A percentile compares a stretch with the other conserved stretches of the same genome.
Conservation (phyloP, 2,113 vertebrate species). For the Hippocampus zosterae region DNA sequence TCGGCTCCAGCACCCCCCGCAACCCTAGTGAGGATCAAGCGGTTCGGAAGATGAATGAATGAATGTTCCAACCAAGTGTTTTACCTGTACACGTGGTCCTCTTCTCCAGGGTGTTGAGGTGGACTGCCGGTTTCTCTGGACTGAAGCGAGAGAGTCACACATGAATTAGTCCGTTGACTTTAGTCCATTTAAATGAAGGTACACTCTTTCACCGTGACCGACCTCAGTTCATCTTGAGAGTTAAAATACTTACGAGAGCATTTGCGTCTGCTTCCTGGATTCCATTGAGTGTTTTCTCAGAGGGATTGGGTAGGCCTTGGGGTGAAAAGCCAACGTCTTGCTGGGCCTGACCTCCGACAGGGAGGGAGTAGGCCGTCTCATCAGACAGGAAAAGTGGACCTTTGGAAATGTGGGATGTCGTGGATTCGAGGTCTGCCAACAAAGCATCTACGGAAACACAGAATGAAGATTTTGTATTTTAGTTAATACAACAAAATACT, state of each 20-base stretch:
- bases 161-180: background rate
- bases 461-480: conserved; percentile 6
- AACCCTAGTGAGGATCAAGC: too few relatives aligned
- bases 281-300: conserved; percentile 83
- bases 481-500: background rate
- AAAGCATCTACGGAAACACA: conserved; percentile 78
- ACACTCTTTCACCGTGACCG: background rate
- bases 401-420: conserved; percentile 94
- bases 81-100: conserved; percentile 95
- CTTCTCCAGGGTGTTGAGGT: conserved; percentile 70
- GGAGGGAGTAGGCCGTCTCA: conserved; percentile 85
- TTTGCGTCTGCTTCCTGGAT: conserved; percentile 82
- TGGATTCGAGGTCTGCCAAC: conserved; percentile 93
- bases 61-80: background rate
- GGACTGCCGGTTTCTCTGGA: conserved; percentile 72
- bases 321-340: conserved; percentile 79
- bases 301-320: conserved; percentile 74
- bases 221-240: background rate
- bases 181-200: background rate
- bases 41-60: too few relatives aligned
- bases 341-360: conserved; percentile 78
- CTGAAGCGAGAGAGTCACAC: conserved; percentile 45
- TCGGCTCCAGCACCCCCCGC: too few relatives aligned
- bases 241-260: background rate
- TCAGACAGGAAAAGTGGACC: conserved; percentile 84